Base-by-base conservation (phyloP, 2,797 vertebrate genomes). In the Euphonia xanthogaster region DNA sequence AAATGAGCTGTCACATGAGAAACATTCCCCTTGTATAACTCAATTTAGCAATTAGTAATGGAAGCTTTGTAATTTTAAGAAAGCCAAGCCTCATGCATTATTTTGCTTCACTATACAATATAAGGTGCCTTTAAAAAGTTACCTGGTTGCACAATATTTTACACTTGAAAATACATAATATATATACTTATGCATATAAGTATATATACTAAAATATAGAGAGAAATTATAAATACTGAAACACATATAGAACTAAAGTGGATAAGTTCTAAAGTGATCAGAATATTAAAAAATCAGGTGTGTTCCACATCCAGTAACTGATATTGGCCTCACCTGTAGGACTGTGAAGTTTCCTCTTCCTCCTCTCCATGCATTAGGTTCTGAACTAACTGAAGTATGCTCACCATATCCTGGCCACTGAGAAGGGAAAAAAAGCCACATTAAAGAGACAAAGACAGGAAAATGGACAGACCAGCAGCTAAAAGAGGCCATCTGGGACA, bases 281-380 rank as follows among this genome's bases (percentile, higher is more conserved):
- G 42, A 83, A 54, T 10, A 47, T 50, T 60, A 68, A 22, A 81
- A 62, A 63, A 40, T n/a, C 44, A 37, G 28, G 9, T 89, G 73
- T 68, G 47, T 58, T 68, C 28, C 42, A 81, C 30, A 55, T 10
- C 25, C 5, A 95, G 14, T 23, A 80, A 65, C 7, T 78, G 62
- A 30, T 23, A 63, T 0, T 70, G 23, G 48, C 66, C 96, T 98
- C 98, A 99, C 99, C 98, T 96, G 77, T 98, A 97, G 51, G 97
- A 96, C 57, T 97, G 98, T 24, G 96, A 82, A 31, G 94, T 97
- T 65, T 99, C 98, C 76, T 99, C 98, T 6, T 98, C 98, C 7
- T 99, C 99, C 19, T 99, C 98, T 77, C 98, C 99, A 14, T 99
- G 98, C 98, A 99, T 99, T 21, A 99, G 98, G 80, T 98, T 99